These are phyloP conservation scores for Hystrix cristata DNA, from an alignment of 2,113 vertebrate genomes.

Conservation along the genomic window DNA sequence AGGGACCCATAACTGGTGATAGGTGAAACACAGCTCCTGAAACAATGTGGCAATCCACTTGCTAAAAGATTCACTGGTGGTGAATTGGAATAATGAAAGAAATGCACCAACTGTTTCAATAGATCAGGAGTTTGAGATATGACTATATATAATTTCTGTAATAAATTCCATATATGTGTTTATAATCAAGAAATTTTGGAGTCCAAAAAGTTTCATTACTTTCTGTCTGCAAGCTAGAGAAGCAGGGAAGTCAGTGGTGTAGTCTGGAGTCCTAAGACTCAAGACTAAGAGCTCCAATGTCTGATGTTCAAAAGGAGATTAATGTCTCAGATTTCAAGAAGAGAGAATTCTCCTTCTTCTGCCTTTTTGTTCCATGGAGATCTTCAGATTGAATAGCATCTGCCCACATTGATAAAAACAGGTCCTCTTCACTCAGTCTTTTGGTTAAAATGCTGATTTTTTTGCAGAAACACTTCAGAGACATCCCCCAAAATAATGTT, in stretches of 20 bases:
- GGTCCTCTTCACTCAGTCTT: not conserved
- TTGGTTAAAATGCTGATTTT: not conserved
- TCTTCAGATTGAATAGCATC: not conserved
- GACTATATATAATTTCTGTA: too few relatives aligned
- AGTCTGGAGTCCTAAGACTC: too few relatives aligned
- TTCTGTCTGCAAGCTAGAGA: too few relatives aligned
- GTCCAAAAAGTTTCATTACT: too few relatives aligned
- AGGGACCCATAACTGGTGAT: not conserved
- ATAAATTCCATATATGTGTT: too few relatives aligned
- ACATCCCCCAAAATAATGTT: not conserved
- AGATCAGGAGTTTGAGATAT: not conserved
- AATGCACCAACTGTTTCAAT: not conserved
- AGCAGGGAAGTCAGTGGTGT: too few relatives aligned
- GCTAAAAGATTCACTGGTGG: not conserved
- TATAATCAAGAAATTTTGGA: too few relatives aligned
- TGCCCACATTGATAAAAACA: not conserved
- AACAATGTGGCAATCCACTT: not conserved
- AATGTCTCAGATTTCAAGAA: not conserved
- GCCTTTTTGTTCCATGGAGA: not conserved
- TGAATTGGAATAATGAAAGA: not conserved
- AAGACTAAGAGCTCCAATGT: too few relatives aligned
- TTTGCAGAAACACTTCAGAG: not conserved
- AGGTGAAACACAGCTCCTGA: not conserved
- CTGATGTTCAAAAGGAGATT: too few relatives aligned
- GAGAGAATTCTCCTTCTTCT: not conserved